Base-by-base conservation (phyloP, 2,888 invertebrate species). In the Caenorhabditis sulstoni region DNA sequence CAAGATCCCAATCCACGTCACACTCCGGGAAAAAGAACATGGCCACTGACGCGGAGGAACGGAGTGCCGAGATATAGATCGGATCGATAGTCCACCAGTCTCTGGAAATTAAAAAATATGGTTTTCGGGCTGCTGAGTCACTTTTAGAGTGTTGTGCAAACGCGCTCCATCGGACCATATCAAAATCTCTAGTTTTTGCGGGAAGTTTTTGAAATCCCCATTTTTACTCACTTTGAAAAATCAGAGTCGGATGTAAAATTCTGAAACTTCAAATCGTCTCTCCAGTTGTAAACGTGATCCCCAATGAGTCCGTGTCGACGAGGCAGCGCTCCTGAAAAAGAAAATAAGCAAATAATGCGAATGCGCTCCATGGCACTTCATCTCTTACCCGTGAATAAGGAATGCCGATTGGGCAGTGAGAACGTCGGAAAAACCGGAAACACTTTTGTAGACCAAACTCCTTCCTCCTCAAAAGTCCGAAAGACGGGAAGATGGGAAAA, bases 1-100 rank as follows among this genome's bases (percentile, higher is more conserved):
- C 18, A 0, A 70, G 22, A 39, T 79, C 74, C 85, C 85, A 85
- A 44, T 70, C 68, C n/a, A 83, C 79, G 57, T 77, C 57, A 61
- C 86, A 86, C 61, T 85, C 86, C 0, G 86, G 86, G 37, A 85
- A 86, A 71, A 81, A 86, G 66, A 85, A 81, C 77, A 84, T 75
- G 3, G 86, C 86, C 9, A 81, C 82, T 3, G 79, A 70, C 20
- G 84, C 85, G 7, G 73, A 58, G 0, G 80, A 79, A 23, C 66
- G 59, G 1, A 81, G 57, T 0, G 86, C 86, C 3, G 80, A 78
- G 4, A 82, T 35, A 55, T 84, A 86, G 9, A 86, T 66, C 4
- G 86, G 86, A 41, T 82, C 81, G 3, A 81, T 73, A 0, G 71
- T 68, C 86, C 86, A 86, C 86, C 86, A 86, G 20, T 66, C 66